These are phyloP conservation scores for Aphaenogaster floridana DNA, from an alignment of 1,140 invertebrate genomes.

Conservation along the genomic window DNA sequence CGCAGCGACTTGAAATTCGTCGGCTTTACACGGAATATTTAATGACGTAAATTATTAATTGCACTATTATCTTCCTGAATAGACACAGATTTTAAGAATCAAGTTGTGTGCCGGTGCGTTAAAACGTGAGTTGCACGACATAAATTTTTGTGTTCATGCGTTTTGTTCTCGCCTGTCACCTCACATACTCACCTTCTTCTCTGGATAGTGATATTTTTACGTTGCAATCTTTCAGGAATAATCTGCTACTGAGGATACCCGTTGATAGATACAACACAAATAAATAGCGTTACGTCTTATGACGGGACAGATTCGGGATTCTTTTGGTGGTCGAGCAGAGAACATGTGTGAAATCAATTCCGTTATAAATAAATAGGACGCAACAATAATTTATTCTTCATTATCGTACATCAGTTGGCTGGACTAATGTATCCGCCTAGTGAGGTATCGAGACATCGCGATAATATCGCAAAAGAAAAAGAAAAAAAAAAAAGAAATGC, in stretches of 20 bases:
- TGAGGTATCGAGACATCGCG: constrained; percentile 70
- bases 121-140: not conserved
- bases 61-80: not conserved
- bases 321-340: not conserved
- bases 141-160: constrained; percentile 4
- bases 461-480: constrained; percentile 35
- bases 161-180: not conserved
- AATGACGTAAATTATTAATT: constrained; percentile 29
- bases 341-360: constrained; percentile 14
- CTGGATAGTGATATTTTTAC: not conserved
- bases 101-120: constrained; percentile 15
- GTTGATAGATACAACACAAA: not conserved
- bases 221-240: not conserved
- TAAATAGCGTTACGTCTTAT: not conserved
- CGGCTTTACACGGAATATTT: constrained; percentile 13
- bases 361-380: constrained; percentile 76
- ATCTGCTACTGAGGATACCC: not conserved
- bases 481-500: constrained; percentile 37
- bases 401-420: constrained; percentile 68
- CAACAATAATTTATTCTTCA: constrained; percentile 77
- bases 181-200: constrained; percentile 9
- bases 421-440: constrained; percentile 46
- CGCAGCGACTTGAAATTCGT: not conserved
- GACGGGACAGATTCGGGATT: constrained; percentile 15
- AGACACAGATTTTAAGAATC: not conserved